A percentile compares a stretch with the other conserved stretches of the same genome.
phyloP scores from a whole-genome alignment of 1,140 invertebrate genomes.

The Riptortus pedestris region DNA sequence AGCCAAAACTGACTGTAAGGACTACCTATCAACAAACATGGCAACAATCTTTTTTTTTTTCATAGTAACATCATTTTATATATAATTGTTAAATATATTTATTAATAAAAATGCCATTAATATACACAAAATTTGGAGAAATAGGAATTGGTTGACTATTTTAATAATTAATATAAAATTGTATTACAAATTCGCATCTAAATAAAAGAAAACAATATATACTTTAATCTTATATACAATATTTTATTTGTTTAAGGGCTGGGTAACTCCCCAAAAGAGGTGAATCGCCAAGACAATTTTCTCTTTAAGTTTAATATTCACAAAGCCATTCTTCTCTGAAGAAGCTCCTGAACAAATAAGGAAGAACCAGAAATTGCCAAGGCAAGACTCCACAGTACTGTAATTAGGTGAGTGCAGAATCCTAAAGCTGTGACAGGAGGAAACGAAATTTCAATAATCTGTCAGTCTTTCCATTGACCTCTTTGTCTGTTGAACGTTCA shows the following conservation, averaged over 20 bases:
- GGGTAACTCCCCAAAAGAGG: neutral
- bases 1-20: neutral
- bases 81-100: constrained; percentile 1
- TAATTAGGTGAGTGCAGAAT: neutral
- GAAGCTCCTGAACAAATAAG: neutral
- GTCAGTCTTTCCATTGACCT: constrained; percentile 8
- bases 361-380: constrained; percentile 11
- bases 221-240: neutral
- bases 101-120: constrained; percentile 10
- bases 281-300: constrained; percentile 12
- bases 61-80: constrained; percentile 5
- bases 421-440: neutral
- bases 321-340: neutral
- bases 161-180: constrained; percentile 13
- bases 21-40: constrained; percentile 12
- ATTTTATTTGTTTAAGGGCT: constrained; percentile 1
- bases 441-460: constrained; percentile 5
- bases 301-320: neutral
- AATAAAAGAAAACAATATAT: constrained; percentile 2
- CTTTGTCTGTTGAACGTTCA: neutral
- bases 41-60: constrained; percentile 10
- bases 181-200: constrained; percentile 8
- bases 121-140: constrained; percentile 8
- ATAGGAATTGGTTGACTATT: constrained; percentile 10
- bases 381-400: neutral